Evolutionary conservation across 2,797 vertebrate species (phyloP), one percentile per base, ranked within the genome.

Genomic region (Numenius phaeopus): DNA sequence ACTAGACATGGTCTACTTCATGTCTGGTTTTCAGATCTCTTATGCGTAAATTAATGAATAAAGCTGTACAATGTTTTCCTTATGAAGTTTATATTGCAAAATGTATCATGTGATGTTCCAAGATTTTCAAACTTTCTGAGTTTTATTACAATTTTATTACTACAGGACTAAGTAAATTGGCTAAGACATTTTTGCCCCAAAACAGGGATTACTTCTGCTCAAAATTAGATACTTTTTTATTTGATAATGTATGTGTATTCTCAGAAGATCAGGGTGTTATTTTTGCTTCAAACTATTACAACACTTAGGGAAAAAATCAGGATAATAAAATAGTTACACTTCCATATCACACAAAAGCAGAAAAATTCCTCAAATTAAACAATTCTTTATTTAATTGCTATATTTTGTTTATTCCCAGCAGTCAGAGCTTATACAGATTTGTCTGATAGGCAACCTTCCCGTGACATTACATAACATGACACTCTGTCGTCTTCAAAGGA

Each of bases 371-470:
- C 19, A 82, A 23, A 52, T 55, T 65, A 37, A 82, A 79, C 2
- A 29, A 37, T 69, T 81, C 61, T 69, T 0, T 42, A n/a, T 59
- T 94, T 79, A 22, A 57, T 65, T 47, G n/a, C 6, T 67, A 0
- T 57, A 14, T 62, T 67, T 86, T 30, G 0, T 32, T 26, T 34
- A 26, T 40, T 15, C 7, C 40, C 8, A 42, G 17, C 67, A 73
- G 37, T 59, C 34, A 94, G 18, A 61, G 19, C 3, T 90, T 95
- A 71, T 69, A 94, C 52, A 92, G 91, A 70, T 55, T 61, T 95
- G 52, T 85, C 87, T 95, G 42, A 95, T 81, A 96, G 72, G 50
- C 78, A 97, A 54, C 59, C 80, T 96, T 94, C 81, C 90, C 8
- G n/a, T 92, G 91, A 95, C 40, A 39, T 93, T 95, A 88, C 66